These are phyloP conservation scores for Leptatherina wallacei DNA, from an alignment of 2,797 vertebrate genomes.

Conservation along the genomic window DNA sequence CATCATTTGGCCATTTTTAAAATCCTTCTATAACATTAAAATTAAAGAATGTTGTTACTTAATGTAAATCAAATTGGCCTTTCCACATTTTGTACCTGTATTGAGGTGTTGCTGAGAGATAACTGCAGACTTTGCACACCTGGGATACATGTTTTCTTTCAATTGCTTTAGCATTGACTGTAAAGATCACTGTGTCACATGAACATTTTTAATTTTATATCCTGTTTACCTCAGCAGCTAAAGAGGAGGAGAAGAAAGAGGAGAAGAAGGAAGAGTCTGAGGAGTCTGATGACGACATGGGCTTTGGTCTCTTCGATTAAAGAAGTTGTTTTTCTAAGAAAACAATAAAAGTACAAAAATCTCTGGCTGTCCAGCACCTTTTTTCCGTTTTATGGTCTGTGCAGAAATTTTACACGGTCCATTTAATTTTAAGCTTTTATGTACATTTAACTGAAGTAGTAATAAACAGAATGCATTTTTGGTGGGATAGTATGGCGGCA, in stretches of 20 bases:
- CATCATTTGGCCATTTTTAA: neutral
- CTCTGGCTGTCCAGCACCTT: neutral
- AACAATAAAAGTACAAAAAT: conserved; percentile 72
- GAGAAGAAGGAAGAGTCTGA: conserved; percentile 98
- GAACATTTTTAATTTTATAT: neutral
- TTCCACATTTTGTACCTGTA: neutral
- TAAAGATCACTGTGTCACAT: neutral
- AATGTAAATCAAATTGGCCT: neutral
- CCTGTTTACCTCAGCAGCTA: conserved; percentile 79
- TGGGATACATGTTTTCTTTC: neutral
- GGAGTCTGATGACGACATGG: conserved; percentile 98
- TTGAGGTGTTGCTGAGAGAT: neutral
- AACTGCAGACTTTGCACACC: neutral
- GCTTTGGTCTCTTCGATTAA: conserved; percentile 99
- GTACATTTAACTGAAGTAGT: neutral
- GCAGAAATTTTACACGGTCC: neutral
- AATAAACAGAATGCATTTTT: neutral
- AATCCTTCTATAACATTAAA: too few relatives aligned
- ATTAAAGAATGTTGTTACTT: neutral
- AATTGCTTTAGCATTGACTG: neutral
- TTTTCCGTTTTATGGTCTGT: neutral
- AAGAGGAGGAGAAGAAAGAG: conserved; percentile 97
- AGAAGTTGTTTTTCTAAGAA: conserved; percentile 78
- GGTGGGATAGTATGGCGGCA: neutral
- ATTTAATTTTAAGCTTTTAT: neutral